phyloP scores from a whole-genome alignment of 1,140 invertebrate species.

The Atta colombica region DNA sequence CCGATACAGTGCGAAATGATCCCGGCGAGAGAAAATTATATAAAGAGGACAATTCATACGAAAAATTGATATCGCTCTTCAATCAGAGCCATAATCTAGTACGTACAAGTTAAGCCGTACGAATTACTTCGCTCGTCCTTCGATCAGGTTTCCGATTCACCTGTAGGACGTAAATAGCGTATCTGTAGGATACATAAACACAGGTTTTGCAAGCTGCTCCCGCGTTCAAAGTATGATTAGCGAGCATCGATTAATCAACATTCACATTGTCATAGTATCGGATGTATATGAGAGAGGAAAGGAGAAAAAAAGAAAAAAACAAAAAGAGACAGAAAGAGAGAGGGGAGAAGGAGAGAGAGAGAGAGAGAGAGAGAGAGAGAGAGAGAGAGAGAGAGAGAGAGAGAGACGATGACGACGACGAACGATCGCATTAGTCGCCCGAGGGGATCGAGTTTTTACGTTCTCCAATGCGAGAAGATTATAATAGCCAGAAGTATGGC shows the following conservation, averaged over 20 bases:
- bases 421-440: constrained; percentile 55
- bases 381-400: constrained; percentile 25
- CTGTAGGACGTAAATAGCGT: constrained; percentile 41
- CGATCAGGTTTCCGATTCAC: constrained; percentile 26
- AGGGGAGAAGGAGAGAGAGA: not conserved
- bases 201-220: constrained; percentile 54
- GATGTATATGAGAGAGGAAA: constrained; percentile 19
- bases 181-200: constrained; percentile 42
- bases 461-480: constrained; percentile 53
- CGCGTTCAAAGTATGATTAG: constrained; percentile 33
- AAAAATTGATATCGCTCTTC: constrained; percentile 11
- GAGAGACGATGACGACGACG: not conserved
- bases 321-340: no score
- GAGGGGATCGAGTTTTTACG: constrained; percentile 48
- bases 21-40: not conserved
- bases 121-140: constrained; percentile 34
- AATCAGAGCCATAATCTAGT: not conserved
- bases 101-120: not conserved
- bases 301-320: not conserved
- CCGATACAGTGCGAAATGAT: not conserved
- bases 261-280: constrained; percentile 63
- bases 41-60: not conserved
- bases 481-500: constrained; percentile 47
- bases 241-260: constrained; percentile 61
- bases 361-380: constrained; percentile 18